A percentile compares a stretch with the other conserved stretches of the same genome.
These are phyloP conservation scores for Polypedilum pembai DNA, from an alignment of 1,140 invertebrate species.

Conservation along the genomic window DNA sequence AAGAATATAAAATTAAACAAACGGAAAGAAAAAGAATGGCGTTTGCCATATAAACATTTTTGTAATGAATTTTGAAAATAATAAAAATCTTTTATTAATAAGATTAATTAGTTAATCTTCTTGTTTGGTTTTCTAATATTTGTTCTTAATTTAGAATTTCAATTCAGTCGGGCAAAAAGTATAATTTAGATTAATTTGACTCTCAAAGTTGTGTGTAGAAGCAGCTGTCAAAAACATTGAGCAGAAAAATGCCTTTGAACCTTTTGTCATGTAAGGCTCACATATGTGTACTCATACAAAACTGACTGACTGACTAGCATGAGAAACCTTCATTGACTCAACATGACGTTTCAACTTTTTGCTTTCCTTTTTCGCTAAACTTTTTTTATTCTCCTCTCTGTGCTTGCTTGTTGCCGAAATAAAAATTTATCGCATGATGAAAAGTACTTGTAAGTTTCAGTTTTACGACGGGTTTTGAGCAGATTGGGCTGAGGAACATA, in stretches of 20 bases:
- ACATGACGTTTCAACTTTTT: constrained; percentile 13
- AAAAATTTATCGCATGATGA: constrained; percentile 18
- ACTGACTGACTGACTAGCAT: constrained; percentile 3
- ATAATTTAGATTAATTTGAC: constrained; percentile 14
- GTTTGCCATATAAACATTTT: no score
- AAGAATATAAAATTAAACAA: no score
- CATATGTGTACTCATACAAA: neutral
- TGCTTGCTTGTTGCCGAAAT: neutral
- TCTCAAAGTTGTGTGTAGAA: neutral
- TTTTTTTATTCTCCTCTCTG: neutral
- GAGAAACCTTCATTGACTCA: constrained; percentile 16
- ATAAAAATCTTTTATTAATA: no score
- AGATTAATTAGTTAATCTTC: no score
- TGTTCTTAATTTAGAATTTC: neutral
- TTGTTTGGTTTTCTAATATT: no score
- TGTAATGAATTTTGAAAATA: no score
- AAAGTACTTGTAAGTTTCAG: neutral
- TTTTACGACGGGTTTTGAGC: no score
- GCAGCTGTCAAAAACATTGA: neutral
- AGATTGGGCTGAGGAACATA: no score
- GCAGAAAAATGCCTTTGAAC: neutral
- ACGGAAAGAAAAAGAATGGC: no score
- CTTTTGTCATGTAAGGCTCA: constrained; percentile 7
- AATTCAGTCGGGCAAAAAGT: neutral
- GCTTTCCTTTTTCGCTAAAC: neutral